phyloP scores from a whole-genome alignment of 2,888 invertebrate genomes.

The Polietes domitor region DNA sequence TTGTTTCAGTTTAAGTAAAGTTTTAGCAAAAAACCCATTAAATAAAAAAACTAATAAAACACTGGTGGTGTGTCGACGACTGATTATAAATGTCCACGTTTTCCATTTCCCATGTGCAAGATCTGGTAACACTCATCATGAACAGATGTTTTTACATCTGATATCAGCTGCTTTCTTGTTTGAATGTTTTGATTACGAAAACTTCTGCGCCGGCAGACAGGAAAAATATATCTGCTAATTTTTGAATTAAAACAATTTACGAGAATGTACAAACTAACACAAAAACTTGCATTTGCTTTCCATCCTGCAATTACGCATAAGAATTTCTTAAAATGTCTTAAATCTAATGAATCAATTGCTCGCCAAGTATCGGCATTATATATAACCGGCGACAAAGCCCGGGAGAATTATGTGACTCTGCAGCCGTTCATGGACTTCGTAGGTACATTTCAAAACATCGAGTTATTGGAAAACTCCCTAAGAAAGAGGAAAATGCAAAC shows the following conservation, averaged over 20 bases:
- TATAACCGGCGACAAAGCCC: slow-evolving; percentile 87
- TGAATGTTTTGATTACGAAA: slow-evolving; percentile 46
- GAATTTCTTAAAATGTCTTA: not conserved
- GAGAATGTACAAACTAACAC: slow-evolving; percentile 32
- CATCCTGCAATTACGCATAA: not conserved
- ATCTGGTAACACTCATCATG: not conserved
- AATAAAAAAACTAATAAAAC: too few species aligned
- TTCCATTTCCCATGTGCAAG: too few species aligned
- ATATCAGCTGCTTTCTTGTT: slow-evolving; percentile 27
- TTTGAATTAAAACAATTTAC: slow-evolving; percentile 38
- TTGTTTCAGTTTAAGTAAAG: too few species aligned
- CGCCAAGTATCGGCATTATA: slow-evolving; percentile 78
- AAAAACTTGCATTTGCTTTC: slow-evolving; percentile 3
- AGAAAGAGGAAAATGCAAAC: slow-evolving; percentile 82
- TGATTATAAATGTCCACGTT: too few species aligned
- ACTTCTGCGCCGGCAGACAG: not conserved
- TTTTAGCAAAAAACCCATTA: too few species aligned
- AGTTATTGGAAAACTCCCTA: slow-evolving; percentile 83
- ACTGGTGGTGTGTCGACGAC: too few species aligned
- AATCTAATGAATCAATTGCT: slow-evolving; percentile 17
- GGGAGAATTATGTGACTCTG: slow-evolving; percentile 85
- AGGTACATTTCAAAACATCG: slow-evolving; percentile 82
- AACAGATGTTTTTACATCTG: not conserved
- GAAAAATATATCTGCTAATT: not conserved
- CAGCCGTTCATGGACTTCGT: slow-evolving; percentile 87